Percentiles rank a stretch among this genome's conserved stretches.
phyloP scores from a whole-genome alignment of 2,888 invertebrate species.

The Cabera pusaria region DNA sequence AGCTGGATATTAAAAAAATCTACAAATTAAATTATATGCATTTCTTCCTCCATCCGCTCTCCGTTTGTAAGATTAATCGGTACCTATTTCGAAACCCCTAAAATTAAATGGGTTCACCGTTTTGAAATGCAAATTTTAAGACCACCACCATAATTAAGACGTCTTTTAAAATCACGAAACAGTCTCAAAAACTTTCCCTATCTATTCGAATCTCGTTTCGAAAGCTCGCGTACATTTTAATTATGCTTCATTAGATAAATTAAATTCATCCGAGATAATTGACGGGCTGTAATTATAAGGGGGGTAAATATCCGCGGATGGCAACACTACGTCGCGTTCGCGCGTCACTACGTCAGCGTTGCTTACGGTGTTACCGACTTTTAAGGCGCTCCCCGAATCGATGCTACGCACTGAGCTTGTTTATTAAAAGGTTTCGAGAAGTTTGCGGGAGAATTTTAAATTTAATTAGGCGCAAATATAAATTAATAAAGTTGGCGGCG shows the following conservation, averaged over 20 bases:
- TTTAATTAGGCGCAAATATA: constrained; percentile 53
- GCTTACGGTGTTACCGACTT: constrained; percentile 46
- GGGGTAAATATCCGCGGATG: constrained; percentile 40
- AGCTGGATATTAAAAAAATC: no score
- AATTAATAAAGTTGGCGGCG: constrained; percentile 42
- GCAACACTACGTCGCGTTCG: constrained; percentile 50
- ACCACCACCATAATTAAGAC: constrained; percentile 17
- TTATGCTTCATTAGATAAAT: constrained; percentile 82
- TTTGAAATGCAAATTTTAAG: constrained; percentile 30
- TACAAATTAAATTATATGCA: no score
- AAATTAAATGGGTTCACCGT: constrained; percentile 2
- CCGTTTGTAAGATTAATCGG: constrained; percentile 3
- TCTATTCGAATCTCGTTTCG: constrained; percentile 42
- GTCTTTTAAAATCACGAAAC: constrained; percentile 20
- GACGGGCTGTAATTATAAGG: constrained; percentile 73
- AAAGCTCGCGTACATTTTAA: constrained; percentile 78
- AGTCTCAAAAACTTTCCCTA: constrained; percentile 41
- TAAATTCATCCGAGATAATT: constrained; percentile 79
- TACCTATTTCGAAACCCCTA: constrained; percentile 2
- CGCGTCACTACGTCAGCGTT: not conserved
- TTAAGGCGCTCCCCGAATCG: constrained; percentile 39
- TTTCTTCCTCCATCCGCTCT: no score
- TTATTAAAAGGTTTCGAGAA: constrained; percentile 54
- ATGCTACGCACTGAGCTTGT: constrained; percentile 37
- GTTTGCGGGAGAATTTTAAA: constrained; percentile 48